Conservation (phyloP, 2,797 vertebrate species). For the Cygnus olor region DNA sequence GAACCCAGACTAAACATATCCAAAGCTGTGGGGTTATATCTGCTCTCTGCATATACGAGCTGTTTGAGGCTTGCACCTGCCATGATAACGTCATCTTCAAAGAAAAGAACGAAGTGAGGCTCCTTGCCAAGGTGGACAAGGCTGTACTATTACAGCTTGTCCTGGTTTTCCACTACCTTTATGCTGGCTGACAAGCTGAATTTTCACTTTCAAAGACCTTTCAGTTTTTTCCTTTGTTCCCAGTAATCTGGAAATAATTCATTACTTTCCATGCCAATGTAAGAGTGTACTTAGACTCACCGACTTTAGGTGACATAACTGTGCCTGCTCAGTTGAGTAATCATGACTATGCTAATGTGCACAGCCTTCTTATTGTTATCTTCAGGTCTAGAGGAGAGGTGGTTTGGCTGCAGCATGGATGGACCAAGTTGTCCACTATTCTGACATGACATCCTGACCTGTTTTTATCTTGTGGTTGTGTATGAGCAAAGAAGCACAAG, state of each 20-base stretch:
- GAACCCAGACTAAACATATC: not conserved
- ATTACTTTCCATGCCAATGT: not conserved
- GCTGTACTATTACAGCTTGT: not conserved
- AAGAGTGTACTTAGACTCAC: not conserved
- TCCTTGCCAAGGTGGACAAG: too few relatives aligned
- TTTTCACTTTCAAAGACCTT: not conserved
- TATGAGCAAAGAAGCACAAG: not conserved
- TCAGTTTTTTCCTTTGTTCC: not conserved
- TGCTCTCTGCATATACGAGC: not conserved
- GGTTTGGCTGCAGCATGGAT: not conserved
- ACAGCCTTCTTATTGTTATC: not conserved
- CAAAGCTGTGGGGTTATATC: not conserved
- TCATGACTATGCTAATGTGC: accelerated
- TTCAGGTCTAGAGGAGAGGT: not conserved
- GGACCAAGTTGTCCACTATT: not conserved
- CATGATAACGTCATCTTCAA: not conserved
- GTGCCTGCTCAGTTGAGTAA: too few relatives aligned
- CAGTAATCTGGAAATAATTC: not conserved
- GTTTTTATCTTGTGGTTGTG: not conserved
- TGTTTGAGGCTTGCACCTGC: not conserved
- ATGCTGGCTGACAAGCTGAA: not conserved
- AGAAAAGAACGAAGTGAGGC: too few relatives aligned
- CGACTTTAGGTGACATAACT: not conserved
- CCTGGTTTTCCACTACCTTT: not conserved
- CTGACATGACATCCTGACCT: too few relatives aligned